phyloP scores from a whole-genome alignment of 2,797 vertebrate genomes.

The Poecilia picta region DNA sequence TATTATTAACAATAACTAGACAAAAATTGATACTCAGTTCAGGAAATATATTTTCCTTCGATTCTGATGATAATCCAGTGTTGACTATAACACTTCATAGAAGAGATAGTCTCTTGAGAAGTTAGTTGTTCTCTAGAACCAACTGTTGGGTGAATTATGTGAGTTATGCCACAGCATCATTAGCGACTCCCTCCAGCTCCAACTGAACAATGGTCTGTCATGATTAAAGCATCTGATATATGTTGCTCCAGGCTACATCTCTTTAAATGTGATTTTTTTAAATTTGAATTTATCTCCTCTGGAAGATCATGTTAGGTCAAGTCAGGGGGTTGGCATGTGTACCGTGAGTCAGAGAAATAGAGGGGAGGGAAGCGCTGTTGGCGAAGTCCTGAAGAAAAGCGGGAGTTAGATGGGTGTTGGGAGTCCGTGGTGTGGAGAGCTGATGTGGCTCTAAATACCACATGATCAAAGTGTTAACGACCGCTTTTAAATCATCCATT shows the following conservation, averaged over 20 bases:
- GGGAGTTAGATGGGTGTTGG: not conserved
- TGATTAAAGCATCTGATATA: conserved; percentile 8
- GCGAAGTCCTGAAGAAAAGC: not conserved
- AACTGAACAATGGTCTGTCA: conserved; percentile 26
- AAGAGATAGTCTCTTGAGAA: not conserved
- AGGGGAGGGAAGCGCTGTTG: conserved; percentile 19
- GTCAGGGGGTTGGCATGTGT: conserved; percentile 32
- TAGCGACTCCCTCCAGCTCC: conserved; percentile 17
- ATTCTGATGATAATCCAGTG: not conserved
- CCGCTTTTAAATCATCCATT: conserved; percentile 34
- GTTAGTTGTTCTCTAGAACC: not conserved
- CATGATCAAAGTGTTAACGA: conserved; percentile 35
- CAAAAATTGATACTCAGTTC: not conserved
- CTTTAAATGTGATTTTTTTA: conserved; percentile 15
- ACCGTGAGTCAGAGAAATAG: conserved; percentile 1
- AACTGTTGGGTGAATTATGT: not conserved
- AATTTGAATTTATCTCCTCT: conserved; percentile 18
- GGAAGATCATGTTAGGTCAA: conserved; percentile 13
- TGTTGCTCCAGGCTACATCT: conserved; percentile 17
- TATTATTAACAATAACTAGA: not conserved
- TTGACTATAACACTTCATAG: not conserved
- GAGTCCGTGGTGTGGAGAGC: conserved; percentile 25
- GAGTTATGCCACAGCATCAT: not conserved
- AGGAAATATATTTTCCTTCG: not conserved
- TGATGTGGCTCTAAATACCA: conserved; percentile 55